These are phyloP conservation scores for Drosophila athabasca DNA, from an alignment of 1,140 invertebrate genomes.

Conservation along the genomic window DNA sequence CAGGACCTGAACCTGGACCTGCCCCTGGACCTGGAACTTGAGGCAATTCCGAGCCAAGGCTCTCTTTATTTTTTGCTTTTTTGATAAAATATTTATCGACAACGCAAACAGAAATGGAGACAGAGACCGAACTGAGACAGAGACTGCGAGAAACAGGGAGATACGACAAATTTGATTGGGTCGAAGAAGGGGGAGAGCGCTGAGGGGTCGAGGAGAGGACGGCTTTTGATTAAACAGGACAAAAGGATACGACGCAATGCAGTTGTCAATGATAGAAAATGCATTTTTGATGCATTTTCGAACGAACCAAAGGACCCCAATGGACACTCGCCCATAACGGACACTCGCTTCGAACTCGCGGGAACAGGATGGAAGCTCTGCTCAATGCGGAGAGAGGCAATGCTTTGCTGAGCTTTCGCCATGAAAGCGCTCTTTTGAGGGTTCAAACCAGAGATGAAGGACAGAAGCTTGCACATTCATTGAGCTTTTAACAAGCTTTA, in stretches of 20 bases:
- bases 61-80: slow-evolving; percentile 12
- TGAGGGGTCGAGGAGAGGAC: not conserved
- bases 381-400: not conserved
- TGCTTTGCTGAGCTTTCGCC: not conserved
- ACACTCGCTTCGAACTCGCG: no score
- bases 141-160: not conserved
- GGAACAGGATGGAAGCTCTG: not conserved
- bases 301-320: not conserved
- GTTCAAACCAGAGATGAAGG: no score
- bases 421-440: no score
- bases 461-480: not conserved
- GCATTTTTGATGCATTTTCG: slow-evolving; percentile 49
- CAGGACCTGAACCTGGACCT: slow-evolving; percentile 9
- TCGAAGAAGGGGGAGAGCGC: not conserved
- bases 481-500: not conserved
- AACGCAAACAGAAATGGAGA: slow-evolving; percentile 33
- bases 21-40: slow-evolving; percentile 16
- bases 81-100: slow-evolving; percentile 64
- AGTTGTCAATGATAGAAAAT: slow-evolving; percentile 34
- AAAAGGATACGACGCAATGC: slow-evolving; percentile 24
- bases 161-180: slow-evolving; percentile 9
- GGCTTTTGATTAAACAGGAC: slow-evolving; percentile 19
- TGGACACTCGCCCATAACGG: no score
- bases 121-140: slow-evolving; percentile 1
- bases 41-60: slow-evolving; percentile 19